A percentile compares a stretch with the other conserved stretches of the same genome.
Evolutionary conservation across 2,888 invertebrate genomes (phyloP).

Genomic region (Philonicus albiceps): DNA sequence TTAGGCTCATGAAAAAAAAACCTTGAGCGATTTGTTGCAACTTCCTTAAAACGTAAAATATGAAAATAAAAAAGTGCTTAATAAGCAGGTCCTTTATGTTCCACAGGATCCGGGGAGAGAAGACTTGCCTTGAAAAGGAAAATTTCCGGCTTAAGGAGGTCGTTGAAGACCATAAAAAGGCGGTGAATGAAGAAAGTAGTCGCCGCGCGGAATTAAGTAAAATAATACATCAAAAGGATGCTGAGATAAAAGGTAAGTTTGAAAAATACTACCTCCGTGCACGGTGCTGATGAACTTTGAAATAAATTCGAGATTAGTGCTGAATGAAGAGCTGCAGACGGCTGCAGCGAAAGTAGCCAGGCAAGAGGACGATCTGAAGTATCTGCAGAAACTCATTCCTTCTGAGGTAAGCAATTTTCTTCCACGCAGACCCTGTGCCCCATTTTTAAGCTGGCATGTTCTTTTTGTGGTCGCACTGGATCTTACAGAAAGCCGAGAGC

Average conservation of each 20-base stretch:
- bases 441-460: background rate
- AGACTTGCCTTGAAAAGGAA: background rate
- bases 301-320: background rate
- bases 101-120: background rate
- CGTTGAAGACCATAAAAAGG: background rate
- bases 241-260: conserved; percentile 32
- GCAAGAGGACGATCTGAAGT: conserved; percentile 29
- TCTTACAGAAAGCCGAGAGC: conserved; percentile 6
- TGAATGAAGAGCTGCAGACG: conserved; percentile 26
- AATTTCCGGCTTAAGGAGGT: background rate
- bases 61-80: background rate
- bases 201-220: conserved; percentile 12
- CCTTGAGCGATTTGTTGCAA: background rate
- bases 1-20: background rate
- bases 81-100: background rate
- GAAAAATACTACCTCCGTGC: background rate
- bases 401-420: conserved; percentile 7
- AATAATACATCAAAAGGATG: conserved; percentile 31
- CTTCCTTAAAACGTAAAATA: background rate
- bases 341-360: background rate
- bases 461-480: background rate
- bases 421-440: background rate
- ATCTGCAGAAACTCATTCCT: conserved; percentile 18
- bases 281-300: background rate
- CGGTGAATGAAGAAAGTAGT: background rate